Evolutionary conservation across 2,888 invertebrate species (phyloP).

Genomic region (Eristalinus sepulchralis): DNA sequence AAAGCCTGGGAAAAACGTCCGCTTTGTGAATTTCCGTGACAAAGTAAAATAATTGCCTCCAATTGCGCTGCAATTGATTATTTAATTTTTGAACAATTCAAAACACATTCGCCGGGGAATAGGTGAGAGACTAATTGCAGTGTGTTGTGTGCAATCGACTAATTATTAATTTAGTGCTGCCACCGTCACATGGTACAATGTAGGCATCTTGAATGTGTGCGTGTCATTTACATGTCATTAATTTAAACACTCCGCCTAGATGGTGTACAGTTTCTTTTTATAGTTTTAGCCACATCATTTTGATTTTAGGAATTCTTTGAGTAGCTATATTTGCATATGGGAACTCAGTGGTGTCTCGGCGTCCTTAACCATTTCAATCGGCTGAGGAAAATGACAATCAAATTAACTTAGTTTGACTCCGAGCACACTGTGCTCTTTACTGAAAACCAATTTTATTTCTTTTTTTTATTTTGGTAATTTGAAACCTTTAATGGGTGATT

Average conservation of each 20-base stretch:
- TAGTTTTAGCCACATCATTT: background rate
- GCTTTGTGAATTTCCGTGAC: background rate
- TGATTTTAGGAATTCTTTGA: background rate
- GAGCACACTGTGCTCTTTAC: background rate
- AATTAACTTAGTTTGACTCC: background rate
- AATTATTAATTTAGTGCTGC: background rate
- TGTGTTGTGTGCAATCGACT: constrained; percentile 3
- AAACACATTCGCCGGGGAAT: background rate
- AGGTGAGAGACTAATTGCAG: constrained; percentile 20
- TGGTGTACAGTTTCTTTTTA: background rate
- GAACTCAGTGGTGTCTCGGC: background rate
- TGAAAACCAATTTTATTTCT: background rate
- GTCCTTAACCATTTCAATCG: background rate
- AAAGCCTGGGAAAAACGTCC: background rate
- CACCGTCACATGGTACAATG: background rate
- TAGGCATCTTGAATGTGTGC: background rate
- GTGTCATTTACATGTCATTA: background rate
- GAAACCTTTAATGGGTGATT: background rate
- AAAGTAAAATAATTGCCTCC: constrained; percentile 2
- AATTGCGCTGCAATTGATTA: constrained; percentile 6
- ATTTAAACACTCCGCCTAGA: background rate
- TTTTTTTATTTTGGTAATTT: background rate
- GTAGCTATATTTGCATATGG: background rate
- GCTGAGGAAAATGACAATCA: background rate
- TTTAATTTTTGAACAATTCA: background rate